Percentiles rank a stretch among this genome's conserved stretches.
Conservation (phyloP, 35 echinoderm and acorn worm genomes). For the Acanthaster planci region DNA sequence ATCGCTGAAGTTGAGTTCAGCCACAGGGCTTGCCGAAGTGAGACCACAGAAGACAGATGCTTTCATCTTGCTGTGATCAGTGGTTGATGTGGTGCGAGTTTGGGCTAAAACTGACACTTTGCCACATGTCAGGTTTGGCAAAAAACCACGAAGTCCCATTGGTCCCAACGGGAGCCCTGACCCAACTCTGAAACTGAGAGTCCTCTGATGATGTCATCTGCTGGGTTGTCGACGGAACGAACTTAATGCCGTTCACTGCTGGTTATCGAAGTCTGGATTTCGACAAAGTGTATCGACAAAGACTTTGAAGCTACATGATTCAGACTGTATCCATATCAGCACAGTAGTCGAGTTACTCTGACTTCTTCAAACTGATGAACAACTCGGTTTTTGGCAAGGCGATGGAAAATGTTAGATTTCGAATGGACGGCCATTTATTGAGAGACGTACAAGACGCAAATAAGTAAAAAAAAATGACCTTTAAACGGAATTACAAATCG, state of each 20-base stretch:
- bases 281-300: background rate
- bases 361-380: no score
- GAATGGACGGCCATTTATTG: no score
- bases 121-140: background rate
- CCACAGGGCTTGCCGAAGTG: background rate
- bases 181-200: conserved; percentile 27
- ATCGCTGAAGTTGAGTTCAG: background rate
- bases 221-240: conserved; percentile 48
- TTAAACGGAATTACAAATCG: no score
- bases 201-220: conserved; percentile 65
- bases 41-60: conserved; percentile 6
- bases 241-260: conserved; percentile 52
- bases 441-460: no score
- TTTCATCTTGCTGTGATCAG: background rate
- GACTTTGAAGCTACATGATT: conserved; percentile 47
- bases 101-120: conserved; percentile 6
- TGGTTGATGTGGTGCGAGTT: background rate
- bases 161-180: background rate
- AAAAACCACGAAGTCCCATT: no score
- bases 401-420: no score
- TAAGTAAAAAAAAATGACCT: no score
- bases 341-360: conserved; percentile 49
- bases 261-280: conserved; percentile 38
- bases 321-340: conserved; percentile 51
- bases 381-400: no score